Evolutionary conservation across 2,113 vertebrate genomes (phyloP).

Genomic region (Phylloscopus trochiloides): DNA sequence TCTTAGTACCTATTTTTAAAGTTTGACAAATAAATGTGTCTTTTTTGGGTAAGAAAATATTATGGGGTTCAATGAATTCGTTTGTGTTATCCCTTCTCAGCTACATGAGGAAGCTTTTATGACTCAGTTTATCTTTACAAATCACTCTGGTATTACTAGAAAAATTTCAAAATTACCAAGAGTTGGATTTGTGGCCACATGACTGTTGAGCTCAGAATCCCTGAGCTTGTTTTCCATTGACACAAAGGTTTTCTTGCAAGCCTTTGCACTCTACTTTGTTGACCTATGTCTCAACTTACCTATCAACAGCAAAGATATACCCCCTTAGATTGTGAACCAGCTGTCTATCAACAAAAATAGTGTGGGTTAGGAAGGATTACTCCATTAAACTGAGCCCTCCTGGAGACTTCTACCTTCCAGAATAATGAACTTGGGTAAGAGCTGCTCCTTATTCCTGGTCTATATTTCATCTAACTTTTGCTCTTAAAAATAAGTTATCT

Average conservation of each 20-base stretch:
- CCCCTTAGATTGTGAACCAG: not conserved
- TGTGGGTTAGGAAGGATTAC: not conserved
- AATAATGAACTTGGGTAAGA: not conserved
- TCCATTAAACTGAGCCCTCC: not conserved
- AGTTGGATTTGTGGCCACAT: not conserved
- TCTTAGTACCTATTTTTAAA: conserved; percentile 38
- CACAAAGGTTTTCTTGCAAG: not conserved
- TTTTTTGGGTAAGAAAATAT: conserved; percentile 32
- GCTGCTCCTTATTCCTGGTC: not conserved
- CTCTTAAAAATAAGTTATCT: not conserved
- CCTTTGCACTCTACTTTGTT: not conserved
- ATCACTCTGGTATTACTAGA: not conserved
- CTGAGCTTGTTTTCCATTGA: not conserved
- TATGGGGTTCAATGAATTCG: not conserved
- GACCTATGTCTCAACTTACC: not conserved
- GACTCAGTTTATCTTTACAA: not conserved
- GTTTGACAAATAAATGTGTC: conserved; percentile 14
- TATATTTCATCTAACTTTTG: not conserved
- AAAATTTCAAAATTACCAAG: not conserved
- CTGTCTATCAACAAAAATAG: not conserved
- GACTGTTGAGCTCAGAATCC: not conserved
- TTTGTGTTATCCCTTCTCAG: not conserved
- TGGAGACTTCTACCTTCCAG: not conserved
- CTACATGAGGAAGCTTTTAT: not conserved
- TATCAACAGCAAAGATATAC: not conserved